Conservation (phyloP, 2,888 invertebrate species). For the Caenorhabditis afra region DNA sequence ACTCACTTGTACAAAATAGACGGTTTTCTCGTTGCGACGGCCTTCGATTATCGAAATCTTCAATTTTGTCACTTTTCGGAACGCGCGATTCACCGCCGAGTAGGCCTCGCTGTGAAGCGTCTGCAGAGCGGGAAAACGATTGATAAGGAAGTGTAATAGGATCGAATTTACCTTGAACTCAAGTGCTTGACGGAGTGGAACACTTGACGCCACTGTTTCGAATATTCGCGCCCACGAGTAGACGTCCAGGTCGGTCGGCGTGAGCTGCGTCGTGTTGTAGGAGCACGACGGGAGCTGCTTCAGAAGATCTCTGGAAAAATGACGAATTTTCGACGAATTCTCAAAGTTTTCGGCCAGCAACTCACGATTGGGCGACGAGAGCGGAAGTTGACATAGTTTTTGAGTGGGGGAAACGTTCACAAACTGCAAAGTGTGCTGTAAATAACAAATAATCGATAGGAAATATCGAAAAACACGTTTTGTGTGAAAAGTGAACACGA, state of each 20-base stretch:
- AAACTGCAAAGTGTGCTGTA: conserved; percentile 14
- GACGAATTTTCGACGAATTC: too few species aligned
- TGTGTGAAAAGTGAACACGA: neutral
- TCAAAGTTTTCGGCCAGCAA: too few species aligned
- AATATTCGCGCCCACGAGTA: conserved; percentile 62
- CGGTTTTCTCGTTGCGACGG: neutral
- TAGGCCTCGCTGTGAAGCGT: conserved; percentile 59
- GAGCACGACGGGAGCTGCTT: conserved; percentile 61
- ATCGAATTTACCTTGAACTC: conserved; percentile 50
- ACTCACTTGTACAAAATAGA: conserved; percentile 41
- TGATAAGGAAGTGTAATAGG: neutral
- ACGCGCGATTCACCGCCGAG: conserved; percentile 54
- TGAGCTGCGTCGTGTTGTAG: conserved; percentile 3
- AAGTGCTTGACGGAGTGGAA: conserved; percentile 54
- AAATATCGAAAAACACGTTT: conserved; percentile 3
- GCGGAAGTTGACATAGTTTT: conserved; percentile 58
- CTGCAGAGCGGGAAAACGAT: conserved; percentile 14
- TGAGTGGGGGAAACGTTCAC: conserved; percentile 1
- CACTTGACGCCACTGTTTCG: conserved; percentile 55
- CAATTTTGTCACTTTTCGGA: conserved; percentile 54
- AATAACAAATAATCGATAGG: conserved; percentile 14
- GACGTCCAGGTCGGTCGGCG: conserved; percentile 39
- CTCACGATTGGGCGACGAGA: conserved; percentile 55
- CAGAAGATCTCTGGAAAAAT: conserved; percentile 50
- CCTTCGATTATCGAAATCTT: conserved; percentile 52